Percentiles rank a stretch among this genome's conserved stretches.
phyloP scores from a whole-genome alignment of 2,113 vertebrate genomes.

The Oceanites oceanicus region DNA sequence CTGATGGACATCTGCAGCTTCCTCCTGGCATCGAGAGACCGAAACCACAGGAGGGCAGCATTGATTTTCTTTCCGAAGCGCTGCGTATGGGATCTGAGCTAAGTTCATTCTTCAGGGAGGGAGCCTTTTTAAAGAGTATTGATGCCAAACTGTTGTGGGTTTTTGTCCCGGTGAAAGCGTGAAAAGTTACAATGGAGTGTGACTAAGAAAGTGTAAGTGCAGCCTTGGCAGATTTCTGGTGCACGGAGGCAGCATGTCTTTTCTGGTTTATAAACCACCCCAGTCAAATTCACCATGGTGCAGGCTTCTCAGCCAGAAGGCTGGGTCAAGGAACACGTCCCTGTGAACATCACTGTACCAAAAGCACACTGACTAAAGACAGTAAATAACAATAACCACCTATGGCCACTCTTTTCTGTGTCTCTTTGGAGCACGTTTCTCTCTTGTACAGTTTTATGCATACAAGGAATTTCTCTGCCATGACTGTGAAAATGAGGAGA shows the following conservation, averaged over 20 bases:
- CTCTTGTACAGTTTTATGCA: background rate
- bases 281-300: fast-evolving
- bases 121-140: background rate
- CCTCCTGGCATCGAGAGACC: background rate
- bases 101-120: fast-evolving
- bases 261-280: background rate
- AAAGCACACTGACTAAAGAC: background rate
- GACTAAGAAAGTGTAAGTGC: fast-evolving
- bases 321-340: background rate
- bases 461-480: background rate
- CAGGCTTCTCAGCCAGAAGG: background rate
- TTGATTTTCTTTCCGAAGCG: background rate
- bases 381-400: background rate
- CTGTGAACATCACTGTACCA: background rate
- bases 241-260: background rate
- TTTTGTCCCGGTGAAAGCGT: background rate
- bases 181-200: background rate
- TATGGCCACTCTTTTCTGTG: background rate
- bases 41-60: slow-evolving; percentile 51
- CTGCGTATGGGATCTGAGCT: fast-evolving
- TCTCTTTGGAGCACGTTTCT: background rate
- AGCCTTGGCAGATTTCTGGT: background rate
- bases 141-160: fast-evolving
- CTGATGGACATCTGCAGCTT: fast-evolving
- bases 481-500: background rate